Evolutionary conservation across 2,888 invertebrate genomes (phyloP).

Genomic region (Colletes collaris): DNA sequence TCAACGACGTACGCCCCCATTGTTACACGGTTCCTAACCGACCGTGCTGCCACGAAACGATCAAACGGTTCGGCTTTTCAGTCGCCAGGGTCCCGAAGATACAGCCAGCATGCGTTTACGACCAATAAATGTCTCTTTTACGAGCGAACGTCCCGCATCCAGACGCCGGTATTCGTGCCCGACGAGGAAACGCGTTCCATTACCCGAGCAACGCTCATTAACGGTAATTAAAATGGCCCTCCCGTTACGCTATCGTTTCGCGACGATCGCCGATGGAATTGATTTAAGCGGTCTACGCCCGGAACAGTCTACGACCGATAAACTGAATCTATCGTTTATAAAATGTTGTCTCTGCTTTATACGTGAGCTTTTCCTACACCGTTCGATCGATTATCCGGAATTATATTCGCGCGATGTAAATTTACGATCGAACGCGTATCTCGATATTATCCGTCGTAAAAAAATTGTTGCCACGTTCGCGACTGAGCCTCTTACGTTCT

Average conservation of each 20-base stretch:
- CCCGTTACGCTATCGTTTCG: not conserved
- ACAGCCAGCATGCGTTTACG: constrained; percentile 36
- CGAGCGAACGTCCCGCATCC: constrained; percentile 21
- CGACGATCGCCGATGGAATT: constrained; percentile 7
- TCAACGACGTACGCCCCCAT: constrained; percentile 65
- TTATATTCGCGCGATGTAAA: too few relatives aligned
- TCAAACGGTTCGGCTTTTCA: constrained; percentile 10
- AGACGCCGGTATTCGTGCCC: not conserved
- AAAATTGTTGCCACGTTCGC: not conserved
- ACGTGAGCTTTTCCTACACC: too few relatives aligned
- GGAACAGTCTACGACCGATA: constrained; percentile 8
- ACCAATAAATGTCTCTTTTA: constrained; percentile 54
- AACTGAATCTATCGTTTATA: constrained; percentile 6
- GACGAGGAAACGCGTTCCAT: constrained; percentile 6
- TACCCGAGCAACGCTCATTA: constrained; percentile 27
- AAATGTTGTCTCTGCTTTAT: not conserved
- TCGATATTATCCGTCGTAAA: too few relatives aligned
- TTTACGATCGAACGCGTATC: too few relatives aligned
- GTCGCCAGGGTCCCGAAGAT: constrained; percentile 14
- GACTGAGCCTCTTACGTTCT: too few relatives aligned
- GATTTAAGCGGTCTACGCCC: constrained; percentile 17
- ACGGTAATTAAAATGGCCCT: constrained; percentile 40
- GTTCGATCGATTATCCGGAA: too few relatives aligned
- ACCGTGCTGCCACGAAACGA: constrained; percentile 34
- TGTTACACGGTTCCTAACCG: constrained; percentile 47